Percentiles rank a stretch among this genome's conserved stretches.
Conservation (phyloP, 2,113 vertebrate species). For the Beaufortia kweichowensis region DNA sequence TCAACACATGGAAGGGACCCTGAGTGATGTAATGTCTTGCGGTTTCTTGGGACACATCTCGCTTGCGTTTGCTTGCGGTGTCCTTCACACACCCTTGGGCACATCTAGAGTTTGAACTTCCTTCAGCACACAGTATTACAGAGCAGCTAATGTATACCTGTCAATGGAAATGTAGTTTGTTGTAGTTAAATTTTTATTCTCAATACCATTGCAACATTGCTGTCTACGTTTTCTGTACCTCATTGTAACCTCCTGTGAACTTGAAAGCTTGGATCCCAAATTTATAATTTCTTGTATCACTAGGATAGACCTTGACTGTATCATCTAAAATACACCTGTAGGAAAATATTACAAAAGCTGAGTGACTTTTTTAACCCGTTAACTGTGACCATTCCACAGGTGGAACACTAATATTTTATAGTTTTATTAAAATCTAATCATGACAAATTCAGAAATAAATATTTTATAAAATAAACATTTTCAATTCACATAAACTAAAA, state of each 20-base stretch:
- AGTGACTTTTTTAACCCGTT: no score
- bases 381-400: no score
- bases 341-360: background rate
- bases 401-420: no score
- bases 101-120: constrained; percentile 49
- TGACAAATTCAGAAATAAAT: no score
- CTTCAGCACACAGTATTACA: constrained; percentile 51
- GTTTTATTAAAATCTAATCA: no score
- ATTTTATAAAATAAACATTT: no score
- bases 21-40: constrained; percentile 51
- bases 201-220: background rate
- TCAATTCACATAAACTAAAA: no score
- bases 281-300: constrained; percentile 53
- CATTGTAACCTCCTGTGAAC: constrained; percentile 67
- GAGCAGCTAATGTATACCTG: constrained; percentile 57
- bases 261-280: constrained; percentile 72
- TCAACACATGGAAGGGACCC: constrained; percentile 51
- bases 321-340: constrained; percentile 67
- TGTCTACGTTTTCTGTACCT: constrained; percentile 58
- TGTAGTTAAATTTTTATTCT: background rate
- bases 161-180: background rate
- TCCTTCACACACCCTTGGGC: constrained; percentile 38
- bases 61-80: background rate
- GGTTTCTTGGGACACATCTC: constrained; percentile 19
- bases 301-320: constrained; percentile 46